phyloP scores from a whole-genome alignment of 2,113 vertebrate genomes.

The Gymnorhina tibicen region DNA sequence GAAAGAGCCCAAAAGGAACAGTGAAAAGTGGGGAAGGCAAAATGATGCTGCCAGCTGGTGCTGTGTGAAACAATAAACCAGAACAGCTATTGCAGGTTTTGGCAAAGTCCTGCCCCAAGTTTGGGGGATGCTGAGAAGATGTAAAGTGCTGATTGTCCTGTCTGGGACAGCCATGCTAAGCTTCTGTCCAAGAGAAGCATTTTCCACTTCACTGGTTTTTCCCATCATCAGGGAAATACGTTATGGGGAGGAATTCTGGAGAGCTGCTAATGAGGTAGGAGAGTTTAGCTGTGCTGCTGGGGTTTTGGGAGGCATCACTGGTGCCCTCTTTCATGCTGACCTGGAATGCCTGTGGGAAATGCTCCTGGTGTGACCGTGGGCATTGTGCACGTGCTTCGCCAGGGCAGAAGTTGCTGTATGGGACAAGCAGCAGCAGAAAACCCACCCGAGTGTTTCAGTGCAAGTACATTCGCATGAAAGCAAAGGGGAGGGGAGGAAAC shows the following conservation, averaged over 20 bases:
- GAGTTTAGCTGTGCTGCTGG: background rate
- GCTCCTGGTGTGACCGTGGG: background rate
- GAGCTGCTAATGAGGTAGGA: background rate
- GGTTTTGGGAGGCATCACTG: background rate
- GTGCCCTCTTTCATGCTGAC: background rate
- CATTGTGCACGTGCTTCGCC: accelerated
- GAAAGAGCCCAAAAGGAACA: background rate
- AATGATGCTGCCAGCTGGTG: background rate
- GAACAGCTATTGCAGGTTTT: background rate
- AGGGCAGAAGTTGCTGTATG: background rate
- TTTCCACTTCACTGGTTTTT: background rate
- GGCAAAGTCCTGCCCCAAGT: background rate
- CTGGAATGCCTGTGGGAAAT: background rate
- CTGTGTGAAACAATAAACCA: background rate
- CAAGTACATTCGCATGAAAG: background rate
- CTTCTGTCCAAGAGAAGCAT: background rate
- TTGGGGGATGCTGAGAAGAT: background rate
- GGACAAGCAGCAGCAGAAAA: background rate
- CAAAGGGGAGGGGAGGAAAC: background rate
- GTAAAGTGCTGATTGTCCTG: background rate
- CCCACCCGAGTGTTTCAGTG: background rate
- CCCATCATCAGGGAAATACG: background rate
- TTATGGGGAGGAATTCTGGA: accelerated
- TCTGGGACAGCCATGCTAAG: background rate
- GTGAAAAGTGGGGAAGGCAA: background rate